Conservation (phyloP, 2,888 invertebrate species). For the Formica aserva region DNA sequence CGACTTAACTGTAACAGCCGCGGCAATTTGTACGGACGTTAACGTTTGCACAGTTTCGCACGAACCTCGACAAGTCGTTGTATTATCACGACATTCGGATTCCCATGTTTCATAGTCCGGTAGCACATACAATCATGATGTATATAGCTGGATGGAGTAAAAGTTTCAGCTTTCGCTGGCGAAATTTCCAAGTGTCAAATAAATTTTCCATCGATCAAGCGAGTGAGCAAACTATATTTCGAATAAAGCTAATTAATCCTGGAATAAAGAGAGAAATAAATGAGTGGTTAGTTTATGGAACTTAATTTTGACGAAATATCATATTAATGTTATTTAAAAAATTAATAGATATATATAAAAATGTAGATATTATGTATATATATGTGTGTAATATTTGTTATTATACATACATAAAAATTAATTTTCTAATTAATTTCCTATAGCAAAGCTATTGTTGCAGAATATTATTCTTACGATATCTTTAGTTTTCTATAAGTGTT, state of each 20-base stretch:
- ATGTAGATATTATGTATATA: background rate
- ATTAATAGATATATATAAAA: background rate
- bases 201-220: conserved; percentile 50
- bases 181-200: conserved; percentile 46
- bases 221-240: conserved; percentile 18
- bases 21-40: conserved; percentile 34
- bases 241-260: conserved; percentile 41
- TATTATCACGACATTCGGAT: conserved; percentile 40
- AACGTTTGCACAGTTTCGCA: conserved; percentile 32
- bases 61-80: conserved; percentile 22
- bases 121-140: conserved; percentile 5
- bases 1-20: conserved; percentile 15
- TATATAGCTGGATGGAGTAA: conserved; percentile 8
- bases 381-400: background rate
- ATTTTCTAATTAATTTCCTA: background rate
- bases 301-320: background rate
- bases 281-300: background rate
- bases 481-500: background rate
- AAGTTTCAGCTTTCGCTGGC: conserved; percentile 25
- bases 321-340: background rate
- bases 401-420: background rate
- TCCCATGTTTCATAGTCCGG: conserved; percentile 37
- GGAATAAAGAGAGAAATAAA: background rate
- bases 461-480: background rate
- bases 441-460: background rate